phyloP scores from a whole-genome alignment of 2,888 invertebrate species.

The Leucophenga maculata region DNA sequence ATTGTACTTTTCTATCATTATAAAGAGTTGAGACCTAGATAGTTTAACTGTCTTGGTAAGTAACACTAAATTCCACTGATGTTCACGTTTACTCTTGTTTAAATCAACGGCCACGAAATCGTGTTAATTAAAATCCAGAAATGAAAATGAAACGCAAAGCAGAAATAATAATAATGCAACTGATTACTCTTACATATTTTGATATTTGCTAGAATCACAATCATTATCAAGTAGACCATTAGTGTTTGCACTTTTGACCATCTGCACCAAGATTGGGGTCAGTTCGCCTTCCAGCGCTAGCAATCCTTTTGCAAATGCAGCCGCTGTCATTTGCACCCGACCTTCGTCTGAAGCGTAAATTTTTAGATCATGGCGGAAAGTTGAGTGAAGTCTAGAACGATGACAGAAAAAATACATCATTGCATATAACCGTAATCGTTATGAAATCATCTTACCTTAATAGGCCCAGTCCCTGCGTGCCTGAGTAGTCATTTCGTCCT shows the following conservation, averaged over 20 bases:
- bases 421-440: neutral
- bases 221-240: conserved; percentile 98
- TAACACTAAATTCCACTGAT: too few species aligned
- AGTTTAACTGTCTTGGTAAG: too few species aligned
- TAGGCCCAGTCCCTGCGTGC: conserved; percentile 95
- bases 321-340: conserved; percentile 99
- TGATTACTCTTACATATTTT: conserved; percentile 83
- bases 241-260: conserved; percentile 99
- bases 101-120: too few species aligned
- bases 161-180: neutral
- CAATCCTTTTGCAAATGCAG: conserved; percentile 98
- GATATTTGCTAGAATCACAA: conserved; percentile 95
- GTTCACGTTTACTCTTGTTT: too few species aligned
- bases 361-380: conserved; percentile 98
- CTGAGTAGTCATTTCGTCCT: conserved; percentile 91
- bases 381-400: conserved; percentile 86
- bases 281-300: conserved; percentile 97
- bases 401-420: neutral
- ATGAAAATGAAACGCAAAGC: too few species aligned
- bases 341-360: conserved; percentile 99
- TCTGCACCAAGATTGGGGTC: conserved; percentile 98
- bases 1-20: too few species aligned
- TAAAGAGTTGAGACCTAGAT: too few species aligned
- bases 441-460: conserved; percentile 74
- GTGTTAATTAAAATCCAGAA: too few species aligned